Evolutionary conservation across 2,888 invertebrate genomes (phyloP).

Genomic region (Oligia strigilis): DNA sequence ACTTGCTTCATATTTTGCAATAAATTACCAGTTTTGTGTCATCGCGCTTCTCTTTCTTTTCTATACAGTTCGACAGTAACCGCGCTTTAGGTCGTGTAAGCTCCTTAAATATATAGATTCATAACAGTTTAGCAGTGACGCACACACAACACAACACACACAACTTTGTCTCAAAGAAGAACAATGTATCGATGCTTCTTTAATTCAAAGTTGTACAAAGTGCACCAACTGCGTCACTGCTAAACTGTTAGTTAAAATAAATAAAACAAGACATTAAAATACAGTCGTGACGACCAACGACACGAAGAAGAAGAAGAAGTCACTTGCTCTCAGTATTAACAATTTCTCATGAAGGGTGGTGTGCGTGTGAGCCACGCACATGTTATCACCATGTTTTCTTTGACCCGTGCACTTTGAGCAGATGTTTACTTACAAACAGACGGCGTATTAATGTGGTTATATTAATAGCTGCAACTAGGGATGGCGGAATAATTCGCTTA

Average conservation of each 20-base stretch:
- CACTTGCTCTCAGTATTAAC: constrained; percentile 15
- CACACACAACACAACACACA: too few relatives aligned
- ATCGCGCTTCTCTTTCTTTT: too few relatives aligned
- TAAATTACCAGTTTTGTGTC: too few relatives aligned
- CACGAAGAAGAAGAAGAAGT: background rate
- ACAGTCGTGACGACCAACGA: too few relatives aligned
- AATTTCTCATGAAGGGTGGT: constrained; percentile 21
- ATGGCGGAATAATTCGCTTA: constrained; percentile 1
- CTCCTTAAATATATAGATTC: too few relatives aligned
- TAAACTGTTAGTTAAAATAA: too few relatives aligned
- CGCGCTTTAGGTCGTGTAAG: too few relatives aligned
- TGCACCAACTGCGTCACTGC: too few relatives aligned
- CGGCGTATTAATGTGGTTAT: constrained; percentile 35
- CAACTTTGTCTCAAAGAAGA: background rate
- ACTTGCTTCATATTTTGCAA: too few relatives aligned
- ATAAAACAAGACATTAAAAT: too few relatives aligned
- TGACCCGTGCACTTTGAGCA: constrained; percentile 51
- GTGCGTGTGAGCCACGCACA: constrained; percentile 23
- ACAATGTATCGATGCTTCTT: background rate
- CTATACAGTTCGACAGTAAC: too few relatives aligned
- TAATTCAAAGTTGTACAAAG: too few relatives aligned
- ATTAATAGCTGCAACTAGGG: constrained; percentile 49
- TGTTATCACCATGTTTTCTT: constrained; percentile 56
- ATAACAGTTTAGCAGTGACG: background rate
- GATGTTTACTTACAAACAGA: constrained; percentile 53